Evolutionary conservation across 2,888 invertebrate species (phyloP), one percentile per base, ranked within the genome.

Genomic region (Imbricaverruca yamaguchii): DNA sequence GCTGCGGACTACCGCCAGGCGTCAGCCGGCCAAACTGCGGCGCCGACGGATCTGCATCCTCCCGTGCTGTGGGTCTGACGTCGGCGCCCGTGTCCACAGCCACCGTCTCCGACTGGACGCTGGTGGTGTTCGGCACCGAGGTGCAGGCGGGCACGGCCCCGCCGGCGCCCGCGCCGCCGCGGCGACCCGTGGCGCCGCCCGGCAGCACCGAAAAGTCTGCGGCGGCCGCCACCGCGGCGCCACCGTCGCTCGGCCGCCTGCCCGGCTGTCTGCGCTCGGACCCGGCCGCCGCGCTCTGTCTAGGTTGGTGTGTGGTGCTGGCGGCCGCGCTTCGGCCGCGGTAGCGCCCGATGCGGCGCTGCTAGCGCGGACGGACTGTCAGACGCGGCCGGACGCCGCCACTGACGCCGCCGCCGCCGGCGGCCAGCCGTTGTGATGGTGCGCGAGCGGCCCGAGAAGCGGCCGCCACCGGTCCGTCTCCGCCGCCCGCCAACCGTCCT

Each of bases 81-180:
- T 55, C 59, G 55, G 39, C 39, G 77, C 55, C 61, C 65, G 39
- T 80, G 61, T 23, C 81, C 82, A 82, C 82, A 77, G 81, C 82
- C 53, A 80, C 81, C 55, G 80, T 97, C 85, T 93, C 94, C 89
- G 94, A 94, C 87, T 97, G 97, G 97, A 94, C 95, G 83, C 90
- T 97, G 87, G 93, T 95, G 86, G 91, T 97, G 87, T 95, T 96
- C 88, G 97, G 97, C 85, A 97, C 97, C 82, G 92, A 90, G 83
- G 89, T 88, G 81, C 86, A 88, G 84, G 89, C 89, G 80, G 87
- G 87, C 63, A 86, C 86, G 12, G 86, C 87, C 57, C 86, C 86
- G 83, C 85, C 86, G 53, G 83, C 87, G 67, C 86, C 86, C 84
- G 65, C 83, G 25, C 74, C 84, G 80, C 65, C 80, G 77, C 81